Evolutionary conservation across 2,113 vertebrate species (phyloP).

Genomic region (Gorilla gorilla): DNA sequence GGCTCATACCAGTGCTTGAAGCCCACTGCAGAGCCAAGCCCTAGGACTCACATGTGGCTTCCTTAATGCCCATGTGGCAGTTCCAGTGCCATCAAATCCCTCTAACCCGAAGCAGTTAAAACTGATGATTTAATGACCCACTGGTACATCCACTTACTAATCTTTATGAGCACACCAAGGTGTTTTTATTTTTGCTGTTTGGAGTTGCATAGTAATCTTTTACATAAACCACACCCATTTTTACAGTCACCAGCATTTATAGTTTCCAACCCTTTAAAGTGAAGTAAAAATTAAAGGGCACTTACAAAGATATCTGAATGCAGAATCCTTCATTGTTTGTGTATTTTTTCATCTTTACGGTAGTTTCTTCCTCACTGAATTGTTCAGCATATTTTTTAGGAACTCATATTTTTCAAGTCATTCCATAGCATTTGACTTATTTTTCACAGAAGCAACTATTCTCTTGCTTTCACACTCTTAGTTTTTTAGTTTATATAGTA

Average conservation of each 20-base stretch:
- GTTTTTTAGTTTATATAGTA: background rate
- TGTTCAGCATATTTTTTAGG: background rate
- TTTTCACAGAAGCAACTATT: background rate
- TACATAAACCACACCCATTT: background rate
- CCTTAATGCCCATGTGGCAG: rapidly evolving
- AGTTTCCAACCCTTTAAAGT: background rate
- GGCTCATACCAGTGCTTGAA: rapidly evolving
- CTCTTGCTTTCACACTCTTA: background rate
- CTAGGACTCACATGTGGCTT: rapidly evolving
- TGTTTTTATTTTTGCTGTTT: background rate
- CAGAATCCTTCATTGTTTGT: too few relatives aligned
- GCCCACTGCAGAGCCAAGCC: background rate
- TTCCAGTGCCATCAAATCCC: background rate
- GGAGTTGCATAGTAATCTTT: background rate
- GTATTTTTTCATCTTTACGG: background rate
- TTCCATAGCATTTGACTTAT: background rate
- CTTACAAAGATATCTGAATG: background rate
- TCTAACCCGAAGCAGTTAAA: rapidly evolving
- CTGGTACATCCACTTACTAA: rapidly evolving
- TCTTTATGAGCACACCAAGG: background rate
- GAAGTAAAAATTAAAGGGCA: background rate
- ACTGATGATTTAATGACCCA: background rate
- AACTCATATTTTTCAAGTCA: background rate
- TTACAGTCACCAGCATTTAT: background rate
- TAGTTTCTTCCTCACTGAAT: background rate